A percentile compares a stretch with the other conserved stretches of the same genome.
Evolutionary conservation across 1,140 invertebrate genomes (phyloP).

Genomic region (Gryllus bimaculatus): DNA sequence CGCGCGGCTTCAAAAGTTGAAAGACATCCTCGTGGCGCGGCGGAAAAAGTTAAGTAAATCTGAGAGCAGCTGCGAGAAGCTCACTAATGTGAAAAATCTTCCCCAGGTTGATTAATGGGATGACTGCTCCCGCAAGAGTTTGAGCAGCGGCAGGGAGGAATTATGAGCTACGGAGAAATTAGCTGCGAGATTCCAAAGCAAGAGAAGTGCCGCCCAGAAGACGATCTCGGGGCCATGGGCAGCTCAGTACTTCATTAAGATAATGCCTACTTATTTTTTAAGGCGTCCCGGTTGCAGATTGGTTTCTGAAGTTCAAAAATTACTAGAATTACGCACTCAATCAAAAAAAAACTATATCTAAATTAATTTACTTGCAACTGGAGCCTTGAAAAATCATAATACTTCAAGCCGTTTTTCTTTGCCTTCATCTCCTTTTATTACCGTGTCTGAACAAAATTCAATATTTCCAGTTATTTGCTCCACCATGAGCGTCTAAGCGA

Average conservation of each 20-base stretch:
- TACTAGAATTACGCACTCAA: no score
- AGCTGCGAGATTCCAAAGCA: neutral
- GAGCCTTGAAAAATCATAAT: no score
- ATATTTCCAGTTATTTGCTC: no score
- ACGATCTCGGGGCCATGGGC: neutral
- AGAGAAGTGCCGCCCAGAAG: neutral
- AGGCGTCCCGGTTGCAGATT: neutral
- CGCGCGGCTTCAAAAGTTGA: no score
- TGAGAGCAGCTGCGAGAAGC: neutral
- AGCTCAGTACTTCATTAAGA: neutral
- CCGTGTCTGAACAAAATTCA: no score
- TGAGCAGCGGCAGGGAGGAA: neutral
- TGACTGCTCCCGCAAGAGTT: neutral
- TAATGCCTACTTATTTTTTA: neutral
- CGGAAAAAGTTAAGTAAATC: neutral
- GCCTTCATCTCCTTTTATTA: no score
- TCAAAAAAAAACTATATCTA: no score
- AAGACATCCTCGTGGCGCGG: no score
- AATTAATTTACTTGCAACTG: no score
- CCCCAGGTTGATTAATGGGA: neutral
- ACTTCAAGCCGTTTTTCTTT: no score
- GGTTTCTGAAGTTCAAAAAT: neutral
- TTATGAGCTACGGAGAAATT: neutral
- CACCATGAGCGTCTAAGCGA: no score
- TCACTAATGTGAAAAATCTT: neutral